phyloP scores from a whole-genome alignment of 2,797 vertebrate species.

The Thunnus albacares region DNA sequence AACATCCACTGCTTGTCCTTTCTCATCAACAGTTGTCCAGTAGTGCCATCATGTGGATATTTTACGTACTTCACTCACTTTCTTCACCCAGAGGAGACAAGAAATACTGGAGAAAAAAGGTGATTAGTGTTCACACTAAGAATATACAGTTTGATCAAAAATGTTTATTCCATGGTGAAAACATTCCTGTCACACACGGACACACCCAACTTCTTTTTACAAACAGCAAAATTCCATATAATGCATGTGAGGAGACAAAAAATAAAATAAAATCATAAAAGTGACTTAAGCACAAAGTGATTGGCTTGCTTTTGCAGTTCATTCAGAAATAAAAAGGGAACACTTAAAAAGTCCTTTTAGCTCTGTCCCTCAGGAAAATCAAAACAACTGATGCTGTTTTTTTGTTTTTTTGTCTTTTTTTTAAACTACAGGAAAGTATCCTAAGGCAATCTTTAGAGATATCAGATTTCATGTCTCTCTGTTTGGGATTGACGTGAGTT shows the following conservation, averaged over 20 bases:
- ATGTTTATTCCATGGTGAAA: slow-evolving; percentile 80
- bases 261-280: slow-evolving; percentile 57
- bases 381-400: slow-evolving; percentile 31
- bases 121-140: not conserved
- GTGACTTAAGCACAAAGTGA: slow-evolving; percentile 76
- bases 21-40: not conserved
- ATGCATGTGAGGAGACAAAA: slow-evolving; percentile 66
- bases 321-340: slow-evolving; percentile 63
- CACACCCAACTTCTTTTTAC: slow-evolving; percentile 58
- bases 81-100: not conserved
- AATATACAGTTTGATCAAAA: slow-evolving; percentile 69
- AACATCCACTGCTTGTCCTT: not conserved
- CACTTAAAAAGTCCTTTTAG: slow-evolving; percentile 33
- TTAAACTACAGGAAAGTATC: slow-evolving; percentile 46
- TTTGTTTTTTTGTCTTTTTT: not conserved
- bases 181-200: slow-evolving; percentile 54
- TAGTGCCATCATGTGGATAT: slow-evolving; percentile 60
- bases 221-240: slow-evolving; percentile 67
- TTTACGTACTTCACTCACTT: not conserved
- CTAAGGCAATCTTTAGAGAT: slow-evolving; percentile 61
- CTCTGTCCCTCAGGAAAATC: slow-evolving; percentile 45
- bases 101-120: not conserved
- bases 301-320: slow-evolving; percentile 75
- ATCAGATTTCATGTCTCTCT: slow-evolving; percentile 29
- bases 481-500: slow-evolving; percentile 19